These are phyloP conservation scores for Anneissia japonica DNA, from an alignment of 35 echinoderm and acorn worm species.

Conservation along the genomic window DNA sequence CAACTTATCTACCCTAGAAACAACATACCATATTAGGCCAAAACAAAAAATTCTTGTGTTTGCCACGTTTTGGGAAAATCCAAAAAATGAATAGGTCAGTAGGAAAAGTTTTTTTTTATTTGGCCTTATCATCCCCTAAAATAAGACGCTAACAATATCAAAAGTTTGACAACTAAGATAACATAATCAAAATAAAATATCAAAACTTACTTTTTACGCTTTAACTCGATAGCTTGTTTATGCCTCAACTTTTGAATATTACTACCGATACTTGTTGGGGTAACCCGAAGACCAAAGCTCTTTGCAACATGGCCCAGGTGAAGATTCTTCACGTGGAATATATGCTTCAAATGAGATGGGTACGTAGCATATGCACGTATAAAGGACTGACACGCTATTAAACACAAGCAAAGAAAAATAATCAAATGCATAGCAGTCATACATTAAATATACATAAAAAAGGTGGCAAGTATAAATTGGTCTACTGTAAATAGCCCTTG, in stretches of 20 bases:
- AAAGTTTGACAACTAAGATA: too few relatives aligned
- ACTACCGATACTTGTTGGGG: slow-evolving; percentile 40
- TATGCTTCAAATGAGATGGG: slow-evolving; percentile 71
- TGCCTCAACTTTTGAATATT: neutral
- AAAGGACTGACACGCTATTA: slow-evolving; percentile 86
- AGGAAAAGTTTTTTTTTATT: too few relatives aligned
- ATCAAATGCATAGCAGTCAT: neutral
- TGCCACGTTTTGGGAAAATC: too few relatives aligned
- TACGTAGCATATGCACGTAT: slow-evolving; percentile 86
- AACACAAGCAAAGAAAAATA: slow-evolving; percentile 22
- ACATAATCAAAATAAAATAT: too few relatives aligned
- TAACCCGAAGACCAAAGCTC: slow-evolving; percentile 75
- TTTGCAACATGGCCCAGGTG: slow-evolving; percentile 87
- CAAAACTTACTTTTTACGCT: neutral
- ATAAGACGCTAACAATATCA: too few relatives aligned
- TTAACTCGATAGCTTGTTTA: neutral
- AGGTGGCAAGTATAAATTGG: neutral
- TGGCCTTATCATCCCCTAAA: too few relatives aligned
- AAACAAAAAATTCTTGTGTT: too few relatives aligned
- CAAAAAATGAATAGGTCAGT: too few relatives aligned
- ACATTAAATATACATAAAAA: neutral
- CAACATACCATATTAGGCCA: too few relatives aligned
- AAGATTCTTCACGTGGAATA: slow-evolving; percentile 89
- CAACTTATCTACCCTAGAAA: too few relatives aligned
- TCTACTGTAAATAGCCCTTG: neutral